These are phyloP conservation scores for Macrosoma leucophasiata DNA, from an alignment of 2,888 invertebrate genomes.

Conservation along the genomic window DNA sequence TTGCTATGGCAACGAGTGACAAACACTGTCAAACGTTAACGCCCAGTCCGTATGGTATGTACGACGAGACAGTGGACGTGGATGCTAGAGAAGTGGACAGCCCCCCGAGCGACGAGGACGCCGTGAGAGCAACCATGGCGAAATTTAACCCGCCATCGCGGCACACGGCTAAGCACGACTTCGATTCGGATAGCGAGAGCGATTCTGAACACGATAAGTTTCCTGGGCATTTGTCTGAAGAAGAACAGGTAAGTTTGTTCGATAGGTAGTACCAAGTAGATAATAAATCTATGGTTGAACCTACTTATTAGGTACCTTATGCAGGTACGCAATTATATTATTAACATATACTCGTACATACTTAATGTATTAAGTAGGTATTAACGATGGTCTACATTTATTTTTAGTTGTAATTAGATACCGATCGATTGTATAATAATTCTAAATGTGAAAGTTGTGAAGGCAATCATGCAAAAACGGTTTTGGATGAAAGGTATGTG, in stretches of 20 bases:
- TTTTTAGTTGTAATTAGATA: no score
- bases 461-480: no score
- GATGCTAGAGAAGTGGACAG: constrained; percentile 75
- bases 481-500: no score
- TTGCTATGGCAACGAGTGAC: constrained; percentile 63
- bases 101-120: constrained; percentile 52
- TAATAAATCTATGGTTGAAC: not conserved
- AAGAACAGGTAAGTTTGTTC: constrained; percentile 54
- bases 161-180: constrained; percentile 61
- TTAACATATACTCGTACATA: not conserved
- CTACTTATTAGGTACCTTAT: not conserved
- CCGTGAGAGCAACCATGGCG: constrained; percentile 51
- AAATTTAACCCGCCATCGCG: constrained; percentile 65
- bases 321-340: not conserved
- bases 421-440: no score
- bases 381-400: no score
- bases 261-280: no score
- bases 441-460: no score
- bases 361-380: no score
- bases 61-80: constrained; percentile 77
- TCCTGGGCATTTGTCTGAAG: constrained; percentile 41
- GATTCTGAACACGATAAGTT: constrained; percentile 57
- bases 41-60: constrained; percentile 53
- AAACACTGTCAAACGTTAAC: constrained; percentile 66
- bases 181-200: constrained; percentile 61